Conservation (phyloP, 2,113 vertebrate species). For the Telmatochromis sp. region DNA sequence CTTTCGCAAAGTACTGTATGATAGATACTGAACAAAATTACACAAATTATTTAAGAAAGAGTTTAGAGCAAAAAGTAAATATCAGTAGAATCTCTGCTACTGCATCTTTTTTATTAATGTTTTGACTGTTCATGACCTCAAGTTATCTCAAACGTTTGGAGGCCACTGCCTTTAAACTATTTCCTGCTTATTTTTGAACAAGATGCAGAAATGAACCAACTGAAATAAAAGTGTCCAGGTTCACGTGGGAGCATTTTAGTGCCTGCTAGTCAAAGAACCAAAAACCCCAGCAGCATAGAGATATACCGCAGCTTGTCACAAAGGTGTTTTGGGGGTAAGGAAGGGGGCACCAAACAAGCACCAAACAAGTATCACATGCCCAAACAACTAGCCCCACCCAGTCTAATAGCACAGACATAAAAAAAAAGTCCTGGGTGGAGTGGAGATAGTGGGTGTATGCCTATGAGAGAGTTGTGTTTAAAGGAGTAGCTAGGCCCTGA, state of each 20-base stretch:
- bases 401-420: constrained; percentile 17
- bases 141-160: background rate
- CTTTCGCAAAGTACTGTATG: background rate
- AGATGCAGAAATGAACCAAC: background rate
- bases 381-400: constrained; percentile 48
- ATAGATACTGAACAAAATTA: background rate
- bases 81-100: background rate
- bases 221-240: background rate
- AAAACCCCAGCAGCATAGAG: constrained; percentile 7
- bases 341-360: constrained; percentile 50
- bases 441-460: constrained; percentile 22
- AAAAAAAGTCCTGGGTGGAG: constrained; percentile 10
- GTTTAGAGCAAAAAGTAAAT: background rate
- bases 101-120: background rate
- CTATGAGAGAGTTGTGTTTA: constrained; percentile 31
- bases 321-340: background rate
- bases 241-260: background rate
- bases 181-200: background rate
- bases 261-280: constrained; percentile 36
- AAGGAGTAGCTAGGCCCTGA: constrained; percentile 69
- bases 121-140: background rate
- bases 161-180: background rate
- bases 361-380: constrained; percentile 55
- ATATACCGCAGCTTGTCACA: constrained; percentile 33
- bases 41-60: background rate